A percentile compares a stretch with the other conserved stretches of the same genome.
These are phyloP conservation scores for Parnassius orleans DNA, from an alignment of 2,888 invertebrate genomes.

Conservation along the genomic window DNA sequence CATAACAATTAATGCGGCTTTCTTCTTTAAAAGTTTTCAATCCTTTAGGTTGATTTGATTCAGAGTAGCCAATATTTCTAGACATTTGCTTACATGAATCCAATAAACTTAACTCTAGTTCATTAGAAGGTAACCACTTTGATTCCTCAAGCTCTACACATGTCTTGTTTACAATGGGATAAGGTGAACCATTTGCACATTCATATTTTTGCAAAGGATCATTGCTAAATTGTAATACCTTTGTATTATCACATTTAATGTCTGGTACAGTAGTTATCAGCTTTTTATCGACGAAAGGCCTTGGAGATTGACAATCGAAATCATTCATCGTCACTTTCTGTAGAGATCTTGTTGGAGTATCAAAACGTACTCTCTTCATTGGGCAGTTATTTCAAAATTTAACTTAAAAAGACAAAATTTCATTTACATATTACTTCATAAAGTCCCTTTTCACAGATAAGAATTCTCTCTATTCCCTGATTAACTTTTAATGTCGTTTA, in stretches of 20 bases:
- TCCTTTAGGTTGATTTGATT: background rate
- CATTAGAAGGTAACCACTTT: slow-evolving; percentile 55
- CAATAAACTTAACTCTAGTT: slow-evolving; percentile 66
- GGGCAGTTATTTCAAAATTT: slow-evolving; percentile 12
- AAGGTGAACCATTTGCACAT: slow-evolving; percentile 59
- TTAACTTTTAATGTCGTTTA: too few species aligned
- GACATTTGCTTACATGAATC: slow-evolving; percentile 50
- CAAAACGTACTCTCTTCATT: slow-evolving; percentile 75
- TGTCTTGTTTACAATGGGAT: slow-evolving; percentile 56
- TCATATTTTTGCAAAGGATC: slow-evolving; percentile 65
- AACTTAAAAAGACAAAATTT: too few species aligned
- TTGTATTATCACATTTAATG: slow-evolving; percentile 32
- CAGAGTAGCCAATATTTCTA: slow-evolving; percentile 33
- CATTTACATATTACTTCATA: too few species aligned
- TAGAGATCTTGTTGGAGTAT: slow-evolving; percentile 45
- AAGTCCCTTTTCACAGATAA: too few species aligned
- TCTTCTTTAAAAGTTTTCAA: background rate
- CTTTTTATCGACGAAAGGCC: slow-evolving; percentile 58
- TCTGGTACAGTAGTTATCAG: slow-evolving; percentile 39
- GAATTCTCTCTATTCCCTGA: too few species aligned
- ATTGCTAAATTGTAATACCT: slow-evolving; percentile 46
- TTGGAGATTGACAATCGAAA: slow-evolving; percentile 67
- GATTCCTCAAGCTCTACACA: slow-evolving; percentile 36
- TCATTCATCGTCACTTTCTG: slow-evolving; percentile 49
- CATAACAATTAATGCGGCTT: background rate